Evolutionary conservation across 1,140 invertebrate species (phyloP), one percentile per base, ranked within the genome.

Genomic region (Triops cancriformis): DNA sequence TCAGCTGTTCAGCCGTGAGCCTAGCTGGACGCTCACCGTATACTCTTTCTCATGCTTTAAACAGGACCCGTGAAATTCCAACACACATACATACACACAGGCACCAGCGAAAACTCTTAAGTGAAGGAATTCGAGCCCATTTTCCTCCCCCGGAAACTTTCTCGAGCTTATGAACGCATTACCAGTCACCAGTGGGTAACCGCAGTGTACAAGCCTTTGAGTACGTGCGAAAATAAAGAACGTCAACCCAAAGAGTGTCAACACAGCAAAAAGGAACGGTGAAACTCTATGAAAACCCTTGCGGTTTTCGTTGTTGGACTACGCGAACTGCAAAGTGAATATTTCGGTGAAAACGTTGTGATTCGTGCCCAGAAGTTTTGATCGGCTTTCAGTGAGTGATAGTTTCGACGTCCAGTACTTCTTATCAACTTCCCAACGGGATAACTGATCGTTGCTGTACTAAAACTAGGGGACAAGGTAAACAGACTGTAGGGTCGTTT

Each of bases 1-100:
- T 64, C 51, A 64, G 51, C 51, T 64, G 51, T 64, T 64, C 51
- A 64, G 51, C 51, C 51, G 51, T 64, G 51, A 64, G 51, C 51
- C 51, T 64, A 64, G 51, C 51, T 64, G 51, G 51, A 64, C 51
- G 51, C 51, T 64, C 51, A 64, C 51, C 51, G 18, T 64, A 64
- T 64, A 64, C 51, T 64, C 51, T 64, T 64, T 64, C 51, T n/a
- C 51, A 64, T 64, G n/a, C 51, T 64, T 18, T 64, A 64, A 64
- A 64, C 51, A 14, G 51, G 51, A 14, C 51, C 18, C 14, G 51
- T 64, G 14, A 64, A 64, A 18, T 64, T 23, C 51, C 51, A 23
- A 14, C 51, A 64, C 51, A 64, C 51, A 64, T 37, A 37, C 31
- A 37, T 37, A 37, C 31, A 37, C 31, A 37, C 31, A 37, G 31